Evolutionary conservation across 1,140 invertebrate species (phyloP), one percentile per base, ranked within the genome.

Genomic region (Bombus waltoni): DNA sequence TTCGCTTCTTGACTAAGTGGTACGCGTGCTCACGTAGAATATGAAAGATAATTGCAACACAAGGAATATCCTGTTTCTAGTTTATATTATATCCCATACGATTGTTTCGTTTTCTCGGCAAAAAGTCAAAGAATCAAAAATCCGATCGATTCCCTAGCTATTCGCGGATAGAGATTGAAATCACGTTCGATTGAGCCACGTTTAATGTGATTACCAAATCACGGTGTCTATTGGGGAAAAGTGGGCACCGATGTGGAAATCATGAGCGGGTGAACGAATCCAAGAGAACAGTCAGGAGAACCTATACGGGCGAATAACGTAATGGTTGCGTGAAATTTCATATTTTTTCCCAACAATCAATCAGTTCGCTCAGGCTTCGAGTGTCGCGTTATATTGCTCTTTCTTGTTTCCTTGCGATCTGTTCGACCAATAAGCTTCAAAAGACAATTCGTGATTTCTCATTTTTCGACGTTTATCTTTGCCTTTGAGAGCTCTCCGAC

Each of bases 351-450:
- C 44, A 11, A 82, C 11, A 35, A 38, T 80, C 72, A 73, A 87
- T 82, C 83, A 78, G 88, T 89, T 87, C 77, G 40, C 42, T 18
- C 28, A 40, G 80, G 68, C 86, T 83, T 90, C 89, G 80, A 89
- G 66, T n/a, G 44, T 81, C 3, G 59, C 38, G 70, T 71, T 28
- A 72, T 28, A 76, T 75, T 15, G 53, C 13, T 81, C 18, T 40
- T 85, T 62, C 47, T n/a, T 28, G 3, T n/a, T n/a, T n/a, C 5
- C 47, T 53, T 22, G 47, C 18, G 47, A 53, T 53, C 18, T 22
- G 18, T 53, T 53, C 2, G 47, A 53, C 18, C 47, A 53, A 53
- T 18, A 22, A 53, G 38, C 0, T 53, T 22, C 1, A 53, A 22
- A 53, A 5, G 18, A 18, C 47, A 53, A 53, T 53, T 22, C 18